phyloP scores from a whole-genome alignment of 35 echinoderm and acorn worm genomes.

The Apostichopus californicus region DNA sequence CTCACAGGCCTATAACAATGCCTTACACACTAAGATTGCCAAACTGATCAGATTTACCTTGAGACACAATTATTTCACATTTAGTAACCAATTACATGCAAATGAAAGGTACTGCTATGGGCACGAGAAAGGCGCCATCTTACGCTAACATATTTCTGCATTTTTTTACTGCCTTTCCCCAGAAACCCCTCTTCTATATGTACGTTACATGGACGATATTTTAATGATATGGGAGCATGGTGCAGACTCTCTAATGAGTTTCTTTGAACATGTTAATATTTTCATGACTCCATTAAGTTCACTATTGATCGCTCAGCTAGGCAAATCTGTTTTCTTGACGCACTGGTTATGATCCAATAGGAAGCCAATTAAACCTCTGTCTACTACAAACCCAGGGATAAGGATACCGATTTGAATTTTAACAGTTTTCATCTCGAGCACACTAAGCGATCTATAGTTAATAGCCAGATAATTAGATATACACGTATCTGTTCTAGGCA shows the following conservation, averaged over 20 bases:
- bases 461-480: too few species aligned
- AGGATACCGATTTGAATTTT: not conserved
- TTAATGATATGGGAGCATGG: not conserved
- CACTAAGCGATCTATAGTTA: not conserved
- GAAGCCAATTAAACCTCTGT: not conserved
- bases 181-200: not conserved
- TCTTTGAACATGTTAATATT: not conserved
- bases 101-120: constrained; percentile 57
- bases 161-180: not conserved
- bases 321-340: not conserved
- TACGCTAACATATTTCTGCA: constrained; percentile 62
- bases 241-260: not conserved
- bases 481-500: too few species aligned
- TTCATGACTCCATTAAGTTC: not conserved
- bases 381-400: not conserved
- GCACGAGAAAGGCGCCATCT: constrained; percentile 43
- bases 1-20: not conserved
- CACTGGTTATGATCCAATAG: not conserved
- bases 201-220: not conserved
- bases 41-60: constrained; percentile 28
- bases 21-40: not conserved
- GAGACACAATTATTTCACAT: constrained; percentile 53
- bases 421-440: not conserved
- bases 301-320: not conserved
- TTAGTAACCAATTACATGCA: constrained; percentile 52